Conservation (phyloP, 2,113 vertebrate genomes). For the Guaruba guarouba region DNA sequence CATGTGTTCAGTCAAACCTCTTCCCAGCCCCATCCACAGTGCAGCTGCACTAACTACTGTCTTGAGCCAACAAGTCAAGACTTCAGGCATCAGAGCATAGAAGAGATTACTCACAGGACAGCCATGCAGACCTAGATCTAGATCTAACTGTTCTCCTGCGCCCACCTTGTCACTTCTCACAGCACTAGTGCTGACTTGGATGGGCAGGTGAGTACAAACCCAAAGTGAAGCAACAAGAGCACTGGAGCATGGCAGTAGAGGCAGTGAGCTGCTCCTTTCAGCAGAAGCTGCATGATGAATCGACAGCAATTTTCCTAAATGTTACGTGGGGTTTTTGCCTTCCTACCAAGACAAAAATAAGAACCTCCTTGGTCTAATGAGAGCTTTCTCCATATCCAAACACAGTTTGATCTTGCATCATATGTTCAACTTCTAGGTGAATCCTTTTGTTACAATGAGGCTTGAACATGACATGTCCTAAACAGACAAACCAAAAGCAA, state of each 20-base stretch:
- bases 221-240: not conserved
- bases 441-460: not conserved
- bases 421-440: not conserved
- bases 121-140: not conserved
- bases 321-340: not conserved
- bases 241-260: fast-evolving
- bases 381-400: not conserved
- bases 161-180: not conserved
- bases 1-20: not conserved
- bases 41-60: not conserved
- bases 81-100: not conserved
- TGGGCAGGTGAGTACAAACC: fast-evolving
- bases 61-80: not conserved
- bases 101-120: not conserved
- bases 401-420: not conserved
- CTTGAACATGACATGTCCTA: not conserved
- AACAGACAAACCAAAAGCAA: slow-evolving; percentile 31
- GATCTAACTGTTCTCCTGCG: not conserved
- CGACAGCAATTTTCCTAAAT: not conserved
- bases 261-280: not conserved
- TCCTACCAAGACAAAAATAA: not conserved
- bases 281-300: not conserved
- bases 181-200: fast-evolving
- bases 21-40: not conserved
- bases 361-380: not conserved